phyloP scores from a whole-genome alignment of 1,140 invertebrate species.

The Hyposmocoma kahamanoa region DNA sequence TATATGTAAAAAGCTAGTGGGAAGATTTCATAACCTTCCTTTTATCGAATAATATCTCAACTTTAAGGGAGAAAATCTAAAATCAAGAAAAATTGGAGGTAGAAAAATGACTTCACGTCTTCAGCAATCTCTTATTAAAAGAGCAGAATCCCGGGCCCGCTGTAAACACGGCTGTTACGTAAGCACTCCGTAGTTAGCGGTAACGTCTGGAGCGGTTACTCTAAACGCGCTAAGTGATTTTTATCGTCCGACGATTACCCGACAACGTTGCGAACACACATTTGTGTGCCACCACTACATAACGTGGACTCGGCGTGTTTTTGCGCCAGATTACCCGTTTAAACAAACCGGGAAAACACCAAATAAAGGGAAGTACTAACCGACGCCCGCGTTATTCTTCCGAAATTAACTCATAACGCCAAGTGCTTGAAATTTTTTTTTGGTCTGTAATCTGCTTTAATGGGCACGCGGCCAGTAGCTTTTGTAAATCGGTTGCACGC shows the following conservation, averaged over 20 bases:
- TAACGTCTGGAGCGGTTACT: slow-evolving; percentile 34
- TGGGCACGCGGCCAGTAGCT: slow-evolving; percentile 65
- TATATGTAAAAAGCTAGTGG: no score
- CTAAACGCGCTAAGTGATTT: slow-evolving; percentile 44
- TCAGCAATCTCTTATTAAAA: slow-evolving; percentile 4
- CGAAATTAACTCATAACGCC: slow-evolving; percentile 71
- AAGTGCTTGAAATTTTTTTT: slow-evolving; percentile 65
- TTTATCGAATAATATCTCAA: no score
- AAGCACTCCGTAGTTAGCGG: slow-evolving; percentile 26
- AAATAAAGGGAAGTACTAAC: slow-evolving; percentile 69
- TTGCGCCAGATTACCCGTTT: slow-evolving; percentile 64
- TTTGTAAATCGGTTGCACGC: slow-evolving; percentile 62
- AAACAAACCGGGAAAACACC: slow-evolving; percentile 60
- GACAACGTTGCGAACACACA: slow-evolving; percentile 39
- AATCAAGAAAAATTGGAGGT: no score
- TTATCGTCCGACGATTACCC: slow-evolving; percentile 50
- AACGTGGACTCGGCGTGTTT: slow-evolving; percentile 49
- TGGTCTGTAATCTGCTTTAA: slow-evolving; percentile 64
- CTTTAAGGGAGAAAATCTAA: no score
- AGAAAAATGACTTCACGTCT: no score
- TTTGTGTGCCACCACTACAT: slow-evolving; percentile 48
- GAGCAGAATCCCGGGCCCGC: slow-evolving; percentile 5
- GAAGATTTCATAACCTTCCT: no score
- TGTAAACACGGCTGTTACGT: slow-evolving; percentile 26
- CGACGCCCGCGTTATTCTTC: slow-evolving; percentile 63